Conservation (phyloP, 2,888 invertebrate genomes). For the Anthrax anthrax region DNA sequence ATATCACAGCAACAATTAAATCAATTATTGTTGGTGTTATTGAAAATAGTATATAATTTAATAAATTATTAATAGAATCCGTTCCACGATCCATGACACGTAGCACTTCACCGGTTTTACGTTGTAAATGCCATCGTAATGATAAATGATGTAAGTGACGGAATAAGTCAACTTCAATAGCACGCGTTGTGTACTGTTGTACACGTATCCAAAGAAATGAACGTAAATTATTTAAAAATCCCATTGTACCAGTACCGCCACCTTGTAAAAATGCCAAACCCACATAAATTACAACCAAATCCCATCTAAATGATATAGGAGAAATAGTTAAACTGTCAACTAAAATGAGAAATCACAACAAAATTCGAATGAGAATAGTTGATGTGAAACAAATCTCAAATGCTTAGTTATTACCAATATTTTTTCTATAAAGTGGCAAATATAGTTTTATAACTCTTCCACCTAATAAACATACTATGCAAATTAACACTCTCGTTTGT, state of each 20-base stretch:
- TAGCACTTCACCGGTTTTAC: constrained; percentile 95
- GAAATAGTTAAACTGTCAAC: constrained; percentile 62
- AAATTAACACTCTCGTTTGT: constrained; percentile 70
- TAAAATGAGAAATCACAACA: constrained; percentile 37
- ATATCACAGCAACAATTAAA: constrained; percentile 79
- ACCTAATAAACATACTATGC: constrained; percentile 56
- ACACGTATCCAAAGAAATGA: constrained; percentile 90
- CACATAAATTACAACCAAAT: constrained; percentile 75
- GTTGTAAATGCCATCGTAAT: constrained; percentile 82
- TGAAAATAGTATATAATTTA: constrained; percentile 84
- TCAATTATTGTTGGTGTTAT: constrained; percentile 88
- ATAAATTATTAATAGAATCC: constrained; percentile 84
- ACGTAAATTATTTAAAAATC: constrained; percentile 79
- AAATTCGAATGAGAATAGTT: constrained; percentile 3
- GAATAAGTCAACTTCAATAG: constrained; percentile 77
- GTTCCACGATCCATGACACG: constrained; percentile 96
- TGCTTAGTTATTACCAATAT: constrained; percentile 57
- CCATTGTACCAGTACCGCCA: constrained; percentile 85
- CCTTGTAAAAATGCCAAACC: constrained; percentile 88
- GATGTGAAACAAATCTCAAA: too few relatives aligned
- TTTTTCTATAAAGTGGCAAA: constrained; percentile 85
- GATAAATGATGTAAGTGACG: constrained; percentile 81
- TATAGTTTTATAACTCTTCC: constrained; percentile 82
- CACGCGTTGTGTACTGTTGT: constrained; percentile 89
- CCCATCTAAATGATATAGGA: constrained; percentile 65